These are phyloP conservation scores for Drosophila villosipedis DNA, from an alignment of 2,888 invertebrate genomes.

Conservation along the genomic window DNA sequence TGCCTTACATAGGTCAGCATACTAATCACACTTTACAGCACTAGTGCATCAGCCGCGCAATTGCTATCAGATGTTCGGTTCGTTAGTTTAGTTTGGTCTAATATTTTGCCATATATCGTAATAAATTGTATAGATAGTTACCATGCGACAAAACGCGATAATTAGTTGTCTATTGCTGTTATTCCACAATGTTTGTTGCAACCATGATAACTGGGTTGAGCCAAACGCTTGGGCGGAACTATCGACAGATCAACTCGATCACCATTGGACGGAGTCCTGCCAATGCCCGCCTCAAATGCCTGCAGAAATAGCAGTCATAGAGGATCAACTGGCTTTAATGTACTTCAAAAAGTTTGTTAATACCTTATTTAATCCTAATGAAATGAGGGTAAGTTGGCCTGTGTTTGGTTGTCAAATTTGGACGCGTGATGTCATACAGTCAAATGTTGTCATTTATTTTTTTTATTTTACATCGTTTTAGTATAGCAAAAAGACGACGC, in stretches of 20 bases:
- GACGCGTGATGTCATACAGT: constrained; percentile 55
- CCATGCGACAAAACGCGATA: constrained; percentile 52
- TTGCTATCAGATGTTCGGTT: constrained; percentile 39
- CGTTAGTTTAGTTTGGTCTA: constrained; percentile 3
- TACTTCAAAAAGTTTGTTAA: constrained; percentile 79
- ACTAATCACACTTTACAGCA: constrained; percentile 29
- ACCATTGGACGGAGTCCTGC: constrained; percentile 28
- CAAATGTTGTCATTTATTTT: constrained; percentile 5
- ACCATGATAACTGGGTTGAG: constrained; percentile 50
- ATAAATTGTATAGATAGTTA: constrained; percentile 14
- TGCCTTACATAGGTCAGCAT: not conserved
- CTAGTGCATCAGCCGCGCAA: constrained; percentile 41
- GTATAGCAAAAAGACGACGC: constrained; percentile 52
- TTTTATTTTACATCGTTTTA: constrained; percentile 35
- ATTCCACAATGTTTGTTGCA: constrained; percentile 56
- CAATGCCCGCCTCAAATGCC: constrained; percentile 24
- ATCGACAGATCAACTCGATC: constrained; percentile 3
- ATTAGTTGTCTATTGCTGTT: constrained; percentile 52
- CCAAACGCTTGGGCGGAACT: constrained; percentile 53
- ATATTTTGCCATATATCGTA: not conserved
- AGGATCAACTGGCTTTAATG: constrained; percentile 68
- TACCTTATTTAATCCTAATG: constrained; percentile 66
- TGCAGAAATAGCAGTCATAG: constrained; percentile 35
- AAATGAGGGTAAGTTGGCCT: constrained; percentile 60
- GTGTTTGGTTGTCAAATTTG: not conserved